Conservation (phyloP, 64 coral and sea anemone genomes). For the Trachythela sp. region DNA sequence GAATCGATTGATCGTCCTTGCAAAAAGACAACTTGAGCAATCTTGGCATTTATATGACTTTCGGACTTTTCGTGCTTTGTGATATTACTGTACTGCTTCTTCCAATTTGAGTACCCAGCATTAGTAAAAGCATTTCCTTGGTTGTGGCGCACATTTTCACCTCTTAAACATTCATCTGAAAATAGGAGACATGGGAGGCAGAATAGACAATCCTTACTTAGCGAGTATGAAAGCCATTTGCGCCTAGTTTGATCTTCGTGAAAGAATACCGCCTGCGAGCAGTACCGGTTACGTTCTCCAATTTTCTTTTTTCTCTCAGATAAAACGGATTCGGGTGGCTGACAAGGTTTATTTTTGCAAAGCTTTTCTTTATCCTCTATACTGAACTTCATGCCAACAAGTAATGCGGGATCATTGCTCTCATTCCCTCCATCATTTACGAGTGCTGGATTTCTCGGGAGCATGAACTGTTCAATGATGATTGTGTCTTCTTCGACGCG, state of each 20-base stretch:
- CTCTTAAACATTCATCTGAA: slow-evolving; percentile 22
- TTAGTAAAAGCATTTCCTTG: slow-evolving; percentile 9
- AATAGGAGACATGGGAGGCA: slow-evolving; percentile 11
- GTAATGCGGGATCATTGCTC: not conserved
- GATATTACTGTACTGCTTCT: slow-evolving; percentile 5
- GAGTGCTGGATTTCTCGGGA: not conserved
- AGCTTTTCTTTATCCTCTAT: not conserved
- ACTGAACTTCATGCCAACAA: not conserved
- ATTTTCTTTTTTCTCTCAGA: not conserved
- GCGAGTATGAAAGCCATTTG: not conserved
- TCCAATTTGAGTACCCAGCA: not conserved
- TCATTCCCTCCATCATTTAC: not conserved
- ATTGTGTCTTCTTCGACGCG: not conserved
- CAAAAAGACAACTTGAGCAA: slow-evolving; percentile 12
- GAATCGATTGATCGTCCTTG: slow-evolving; percentile 17
- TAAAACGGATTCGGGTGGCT: slow-evolving; percentile 18
- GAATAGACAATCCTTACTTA: slow-evolving; percentile 22
- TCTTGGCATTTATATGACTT: slow-evolving; percentile 14
- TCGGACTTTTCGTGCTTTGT: slow-evolving; percentile 9
- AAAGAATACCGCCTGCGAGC: not conserved
- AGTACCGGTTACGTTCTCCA: not conserved
- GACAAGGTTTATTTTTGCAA: slow-evolving; percentile 11
- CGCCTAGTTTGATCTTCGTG: too few relatives aligned
- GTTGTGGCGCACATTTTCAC: not conserved
- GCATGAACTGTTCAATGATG: not conserved